Conservation (phyloP, 1,140 invertebrate species). For the Tetramorium alpestre region DNA sequence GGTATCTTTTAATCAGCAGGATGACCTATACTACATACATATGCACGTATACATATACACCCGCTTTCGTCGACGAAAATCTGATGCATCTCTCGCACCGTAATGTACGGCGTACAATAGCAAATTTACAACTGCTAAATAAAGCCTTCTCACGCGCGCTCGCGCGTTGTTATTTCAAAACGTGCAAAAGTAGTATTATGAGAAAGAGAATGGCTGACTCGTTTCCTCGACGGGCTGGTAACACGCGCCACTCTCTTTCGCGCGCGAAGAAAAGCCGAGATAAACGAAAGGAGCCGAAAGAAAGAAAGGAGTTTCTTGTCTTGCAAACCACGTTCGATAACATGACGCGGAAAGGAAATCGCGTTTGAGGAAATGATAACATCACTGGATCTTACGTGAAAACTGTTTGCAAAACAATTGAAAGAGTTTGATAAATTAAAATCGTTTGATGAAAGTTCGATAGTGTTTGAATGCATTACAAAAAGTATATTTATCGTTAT, state of each 20-base stretch:
- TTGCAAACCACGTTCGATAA: background rate
- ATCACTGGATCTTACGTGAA: background rate
- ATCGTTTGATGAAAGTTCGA: background rate
- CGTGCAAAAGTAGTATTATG: slow-evolving; percentile 6
- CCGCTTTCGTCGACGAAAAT: slow-evolving; percentile 20
- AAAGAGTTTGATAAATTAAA: background rate
- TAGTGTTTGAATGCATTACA: background rate
- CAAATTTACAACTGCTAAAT: slow-evolving; percentile 11
- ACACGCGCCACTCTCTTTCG: slow-evolving; percentile 52
- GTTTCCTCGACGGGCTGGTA: slow-evolving; percentile 20
- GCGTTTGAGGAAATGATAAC: background rate
- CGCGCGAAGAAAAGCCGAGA: slow-evolving; percentile 45
- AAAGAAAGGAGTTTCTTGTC: slow-evolving; percentile 2
- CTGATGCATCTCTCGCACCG: background rate
- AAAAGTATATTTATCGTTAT: background rate
- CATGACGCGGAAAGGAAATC: background rate
- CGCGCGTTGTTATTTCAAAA: slow-evolving; percentile 42
- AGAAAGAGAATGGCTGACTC: slow-evolving; percentile 38
- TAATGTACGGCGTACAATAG: slow-evolving; percentile 9
- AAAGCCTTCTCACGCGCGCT: slow-evolving; percentile 22
- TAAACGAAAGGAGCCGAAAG: slow-evolving; percentile 46
- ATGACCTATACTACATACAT: background rate
- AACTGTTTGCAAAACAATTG: background rate
- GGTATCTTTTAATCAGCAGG: slow-evolving; percentile 42
- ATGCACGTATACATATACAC: background rate